Conservation (phyloP, 2,888 invertebrate species). For the Sclerodermus sp. region DNA sequence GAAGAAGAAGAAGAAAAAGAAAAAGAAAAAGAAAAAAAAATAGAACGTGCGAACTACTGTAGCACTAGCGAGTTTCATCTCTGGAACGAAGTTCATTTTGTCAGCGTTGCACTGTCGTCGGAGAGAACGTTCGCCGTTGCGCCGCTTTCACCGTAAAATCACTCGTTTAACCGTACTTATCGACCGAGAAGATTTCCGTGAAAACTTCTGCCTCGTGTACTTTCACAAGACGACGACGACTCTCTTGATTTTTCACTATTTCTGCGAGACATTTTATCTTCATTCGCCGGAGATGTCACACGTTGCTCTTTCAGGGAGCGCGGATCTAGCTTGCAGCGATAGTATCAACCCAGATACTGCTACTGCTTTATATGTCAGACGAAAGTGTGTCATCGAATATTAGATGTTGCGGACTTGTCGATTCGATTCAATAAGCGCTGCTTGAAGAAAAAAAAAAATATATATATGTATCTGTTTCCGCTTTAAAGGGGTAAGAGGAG, state of each 20-base stretch:
- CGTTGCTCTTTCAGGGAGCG: neutral
- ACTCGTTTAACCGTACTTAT: constrained; percentile 24
- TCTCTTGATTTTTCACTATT: constrained; percentile 16
- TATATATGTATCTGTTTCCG: no score
- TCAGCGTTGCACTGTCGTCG: constrained; percentile 2
- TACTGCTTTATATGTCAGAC: no score
- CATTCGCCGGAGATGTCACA: constrained; percentile 10
- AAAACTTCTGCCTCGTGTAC: constrained; percentile 16
- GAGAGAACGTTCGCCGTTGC: constrained; percentile 11
- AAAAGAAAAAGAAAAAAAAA: neutral
- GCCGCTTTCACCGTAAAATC: constrained; percentile 32
- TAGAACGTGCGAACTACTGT: constrained; percentile 7
- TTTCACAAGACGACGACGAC: constrained; percentile 25
- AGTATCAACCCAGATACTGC: no score
- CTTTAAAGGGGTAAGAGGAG: no score
- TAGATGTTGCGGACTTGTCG: no score
- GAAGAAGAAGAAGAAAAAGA: neutral
- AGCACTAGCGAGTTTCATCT: constrained; percentile 9
- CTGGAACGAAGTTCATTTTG: constrained; percentile 18
- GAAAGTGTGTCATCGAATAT: no score
- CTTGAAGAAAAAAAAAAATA: no score
- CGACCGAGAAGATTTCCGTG: constrained; percentile 20
- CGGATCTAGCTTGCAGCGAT: neutral
- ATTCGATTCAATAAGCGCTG: no score
- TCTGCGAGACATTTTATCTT: constrained; percentile 24